A percentile compares a stretch with the other conserved stretches of the same genome.
These are phyloP conservation scores for Rhabdomys pumilio DNA, from an alignment of 2,797 vertebrate genomes.

Conservation along the genomic window DNA sequence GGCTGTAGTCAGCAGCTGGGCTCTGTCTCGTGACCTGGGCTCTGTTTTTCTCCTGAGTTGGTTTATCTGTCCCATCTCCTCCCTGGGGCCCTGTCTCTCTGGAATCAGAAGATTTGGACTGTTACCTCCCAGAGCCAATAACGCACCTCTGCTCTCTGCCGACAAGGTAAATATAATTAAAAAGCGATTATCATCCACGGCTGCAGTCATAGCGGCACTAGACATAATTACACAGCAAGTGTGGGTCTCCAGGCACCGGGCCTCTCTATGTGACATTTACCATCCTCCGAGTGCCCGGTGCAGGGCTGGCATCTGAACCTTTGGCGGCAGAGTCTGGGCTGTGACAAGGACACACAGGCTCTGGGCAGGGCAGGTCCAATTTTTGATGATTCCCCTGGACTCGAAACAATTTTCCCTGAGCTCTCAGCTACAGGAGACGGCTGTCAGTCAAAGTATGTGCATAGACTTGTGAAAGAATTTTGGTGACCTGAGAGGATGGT, in stretches of 20 bases:
- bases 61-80: not conserved
- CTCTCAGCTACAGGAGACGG: not conserved
- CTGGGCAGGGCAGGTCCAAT: fast-evolving
- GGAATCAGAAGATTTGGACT: slow-evolving; percentile 60
- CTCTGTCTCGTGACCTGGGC: not conserved
- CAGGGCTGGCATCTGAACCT: not conserved
- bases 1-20: not conserved
- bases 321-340: fast-evolving
- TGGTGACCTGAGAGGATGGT: not conserved
- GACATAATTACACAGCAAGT: slow-evolving; percentile 72
- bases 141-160: slow-evolving; percentile 71
- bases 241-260: slow-evolving; percentile 34
- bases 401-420: not conserved
- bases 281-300: fast-evolving
- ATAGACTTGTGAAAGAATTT: not conserved
- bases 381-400: not conserved
- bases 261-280: slow-evolving; percentile 45
- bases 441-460: not conserved
- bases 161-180: slow-evolving; percentile 85
- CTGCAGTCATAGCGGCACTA: slow-evolving; percentile 69
- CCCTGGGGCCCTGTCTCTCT: slow-evolving; percentile 54
- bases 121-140: slow-evolving; percentile 81
- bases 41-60: not conserved
- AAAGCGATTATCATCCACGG: slow-evolving; percentile 80
- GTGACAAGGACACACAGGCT: too few species aligned